Conservation (phyloP, 2,888 invertebrate genomes). For the Criorhina ranunculi region DNA sequence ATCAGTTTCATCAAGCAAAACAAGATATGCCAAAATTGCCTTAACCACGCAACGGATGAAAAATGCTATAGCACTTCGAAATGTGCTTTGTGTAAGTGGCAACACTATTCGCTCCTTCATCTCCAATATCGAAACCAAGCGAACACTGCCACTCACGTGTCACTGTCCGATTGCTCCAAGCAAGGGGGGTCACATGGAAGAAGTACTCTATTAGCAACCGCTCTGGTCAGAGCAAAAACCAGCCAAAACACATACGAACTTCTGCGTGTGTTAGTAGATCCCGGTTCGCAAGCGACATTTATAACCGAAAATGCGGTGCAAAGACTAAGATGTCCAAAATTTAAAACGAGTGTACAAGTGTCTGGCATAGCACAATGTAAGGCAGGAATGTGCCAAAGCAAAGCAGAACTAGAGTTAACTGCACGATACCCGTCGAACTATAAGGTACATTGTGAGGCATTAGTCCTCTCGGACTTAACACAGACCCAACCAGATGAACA, state of each 20-base stretch:
- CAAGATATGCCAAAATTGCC: background rate
- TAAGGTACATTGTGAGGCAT: background rate
- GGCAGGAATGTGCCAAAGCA: background rate
- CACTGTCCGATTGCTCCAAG: background rate
- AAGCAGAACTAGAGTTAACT: background rate
- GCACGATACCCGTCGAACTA: background rate
- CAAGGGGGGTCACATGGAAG: background rate
- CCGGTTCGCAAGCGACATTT: background rate
- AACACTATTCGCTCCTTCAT: background rate
- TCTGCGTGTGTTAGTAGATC: background rate
- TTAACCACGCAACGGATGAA: slow-evolving; percentile 2
- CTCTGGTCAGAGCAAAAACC: background rate
- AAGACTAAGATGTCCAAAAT: background rate
- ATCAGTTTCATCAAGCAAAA: background rate
- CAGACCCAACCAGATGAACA: slow-evolving; percentile 1
- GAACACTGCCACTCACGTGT: background rate
- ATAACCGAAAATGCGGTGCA: background rate
- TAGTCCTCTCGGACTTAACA: background rate
- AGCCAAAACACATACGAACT: slow-evolving; percentile 1
- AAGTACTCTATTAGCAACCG: background rate
- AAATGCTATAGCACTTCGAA: background rate
- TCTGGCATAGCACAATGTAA: background rate
- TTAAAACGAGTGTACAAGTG: background rate
- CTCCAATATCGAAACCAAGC: background rate
- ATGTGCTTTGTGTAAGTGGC: background rate